Conservation (phyloP, 2,888 invertebrate species). For the Panzeria rudis region DNA sequence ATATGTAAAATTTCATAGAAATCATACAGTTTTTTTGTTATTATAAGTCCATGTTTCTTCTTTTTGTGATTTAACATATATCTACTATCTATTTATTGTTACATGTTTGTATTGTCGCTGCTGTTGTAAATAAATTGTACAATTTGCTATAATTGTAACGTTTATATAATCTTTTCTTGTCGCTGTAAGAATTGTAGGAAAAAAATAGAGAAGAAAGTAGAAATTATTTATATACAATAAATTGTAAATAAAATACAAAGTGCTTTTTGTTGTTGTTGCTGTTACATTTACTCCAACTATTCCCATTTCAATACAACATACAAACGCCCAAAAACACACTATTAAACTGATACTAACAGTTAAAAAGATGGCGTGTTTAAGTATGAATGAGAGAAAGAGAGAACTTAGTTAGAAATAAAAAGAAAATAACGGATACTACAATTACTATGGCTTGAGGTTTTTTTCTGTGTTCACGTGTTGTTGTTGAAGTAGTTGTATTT, state of each 20-base stretch:
- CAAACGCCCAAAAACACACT: slow-evolving; percentile 17
- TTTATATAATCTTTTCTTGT: slow-evolving; percentile 64
- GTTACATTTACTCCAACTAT: slow-evolving; percentile 29
- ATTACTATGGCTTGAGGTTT: slow-evolving; percentile 52
- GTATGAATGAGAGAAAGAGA: neutral
- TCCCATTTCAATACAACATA: slow-evolving; percentile 6
- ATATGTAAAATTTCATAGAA: neutral
- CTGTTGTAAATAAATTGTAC: slow-evolving; percentile 65
- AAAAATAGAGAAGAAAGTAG: neutral
- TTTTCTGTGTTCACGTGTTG: neutral
- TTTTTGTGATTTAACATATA: slow-evolving; percentile 15
- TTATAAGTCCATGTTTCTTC: neutral
- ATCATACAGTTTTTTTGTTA: neutral
- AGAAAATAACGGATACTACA: slow-evolving; percentile 46
- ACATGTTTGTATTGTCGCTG: slow-evolving; percentile 74
- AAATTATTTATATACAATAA: slow-evolving; percentile 42
- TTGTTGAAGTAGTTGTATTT: slow-evolving; percentile 39
- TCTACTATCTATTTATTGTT: slow-evolving; percentile 24
- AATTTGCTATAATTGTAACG: slow-evolving; percentile 75
- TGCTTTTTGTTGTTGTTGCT: neutral
- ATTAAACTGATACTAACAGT: neutral
- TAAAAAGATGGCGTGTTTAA: slow-evolving; percentile 16
- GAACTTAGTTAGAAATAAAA: neutral
- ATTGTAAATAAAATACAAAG: slow-evolving; percentile 42
- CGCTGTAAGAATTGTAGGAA: slow-evolving; percentile 38